Evolutionary conservation across 2,113 vertebrate species (phyloP), one percentile per base, ranked within the genome.

Genomic region (Cephalopholis sonnerati): DNA sequence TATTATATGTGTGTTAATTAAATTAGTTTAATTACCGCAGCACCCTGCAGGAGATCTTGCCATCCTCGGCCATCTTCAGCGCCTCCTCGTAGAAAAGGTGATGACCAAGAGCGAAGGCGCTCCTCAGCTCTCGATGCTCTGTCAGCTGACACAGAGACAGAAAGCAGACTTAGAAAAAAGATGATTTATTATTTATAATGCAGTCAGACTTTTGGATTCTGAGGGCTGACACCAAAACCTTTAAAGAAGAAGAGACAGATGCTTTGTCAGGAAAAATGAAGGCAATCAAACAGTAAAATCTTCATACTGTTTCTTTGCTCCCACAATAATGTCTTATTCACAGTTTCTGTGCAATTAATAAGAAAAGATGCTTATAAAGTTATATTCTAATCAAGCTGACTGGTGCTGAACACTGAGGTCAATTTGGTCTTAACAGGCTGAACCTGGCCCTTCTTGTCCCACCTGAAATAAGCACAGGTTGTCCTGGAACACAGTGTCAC

Each of bases 41-140:
- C 11, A 98, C 97, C 77, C 98, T 91, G 70, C 97, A 99, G 92
- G 97, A 96, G 91, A 99, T 96, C 90, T 96, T 96, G 22, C 97
- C 98, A 5, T 99, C 98, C 87, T 99, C 97, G 1, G 97, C 98
- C 91, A 98, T 92, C 87, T 94, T 95, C 95, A 99, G 96, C 3
- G 97, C 98, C 91, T 99, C 97, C 82, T 99, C 97, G 9, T 99
- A 99, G 72, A 99, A 90, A 0, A 96, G 96, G 53, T 96, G 96
- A 59, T 95, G 96, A 71, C 96, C 97, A 7, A 97, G 94, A 13
- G 91, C 85, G 24, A 90, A 93, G 0, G 79, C 61, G 2, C 81
- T 96, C 67, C 94, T 94, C 7, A 89, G 82, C 62, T 97, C 97
- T 77, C 95, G 94, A 88, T 97, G 96, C 44, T 98, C 98, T 1